Base-by-base conservation (phyloP, 30 jellyfish, hydroid and myxozoan species). In the Aurelia sp. region DNA sequence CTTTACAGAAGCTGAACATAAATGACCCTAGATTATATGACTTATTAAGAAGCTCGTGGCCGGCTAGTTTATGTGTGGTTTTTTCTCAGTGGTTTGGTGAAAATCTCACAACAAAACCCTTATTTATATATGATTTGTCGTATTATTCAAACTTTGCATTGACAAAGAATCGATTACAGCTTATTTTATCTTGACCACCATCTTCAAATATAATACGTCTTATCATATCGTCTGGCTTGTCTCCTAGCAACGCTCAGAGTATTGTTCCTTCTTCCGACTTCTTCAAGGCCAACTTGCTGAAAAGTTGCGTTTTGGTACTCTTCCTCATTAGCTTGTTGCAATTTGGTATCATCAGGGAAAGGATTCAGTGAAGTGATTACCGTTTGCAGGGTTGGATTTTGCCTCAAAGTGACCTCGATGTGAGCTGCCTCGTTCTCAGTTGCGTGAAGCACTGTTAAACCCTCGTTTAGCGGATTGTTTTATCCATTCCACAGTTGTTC, bases 171-270 rank as follows among this genome's bases (percentile, higher is more conserved):
- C 86, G 76, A 76, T 76, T 76, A 76, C 86, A 57, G 62, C 73
- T 59, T 74, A 74, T 76, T 76, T 76, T 76, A 76, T 76, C 86
- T 76, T 48, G 62, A 76, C 86, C 86, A 78, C 86, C 86, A 76
- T 76, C 86, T 63, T 58, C 62, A 60, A 76, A 33, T 16, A 76
- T 76, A 76, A 76, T 76, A 60, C 76, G 76, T 44, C 86, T 76
- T 76, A 76, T 76, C 86, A 76, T 66, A 59, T 76, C 86, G 86
- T 76, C 86, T 76, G 86, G 62, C 66, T 13, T 60, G 86, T 76
- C 48, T 35, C 86, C 53, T 55, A 76, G 86, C 73, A 76, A 76
- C 77, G 31, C 66, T 17, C 11, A 17, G 27, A 13, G 41, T 37
- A 76, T 76, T 76, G 86, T 76, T 18, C 66, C 58, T 21, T 27